A percentile compares a stretch with the other conserved stretches of the same genome.
phyloP scores from a whole-genome alignment of 2,888 invertebrate species.

The Xestia xanthographa region DNA sequence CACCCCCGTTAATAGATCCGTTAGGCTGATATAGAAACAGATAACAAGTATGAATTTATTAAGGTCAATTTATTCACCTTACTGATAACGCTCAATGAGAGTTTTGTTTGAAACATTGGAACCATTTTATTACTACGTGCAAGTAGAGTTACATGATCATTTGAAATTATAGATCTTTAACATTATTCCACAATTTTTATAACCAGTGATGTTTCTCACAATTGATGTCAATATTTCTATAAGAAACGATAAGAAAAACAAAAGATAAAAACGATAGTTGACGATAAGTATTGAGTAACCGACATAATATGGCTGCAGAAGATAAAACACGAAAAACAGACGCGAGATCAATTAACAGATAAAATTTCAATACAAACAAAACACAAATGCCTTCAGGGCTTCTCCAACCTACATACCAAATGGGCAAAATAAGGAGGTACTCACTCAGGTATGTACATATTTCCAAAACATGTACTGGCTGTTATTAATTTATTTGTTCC shows the following conservation, averaged over 20 bases:
- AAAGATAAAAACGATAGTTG: constrained; percentile 25
- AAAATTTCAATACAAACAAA: neutral
- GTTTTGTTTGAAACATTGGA: constrained; percentile 34
- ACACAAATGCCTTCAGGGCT: no score
- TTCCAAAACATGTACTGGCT: neutral
- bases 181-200: no score
- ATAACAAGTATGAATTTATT: constrained; percentile 45
- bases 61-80: constrained; percentile 48
- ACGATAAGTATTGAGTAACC: constrained; percentile 12
- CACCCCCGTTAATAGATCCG: constrained; percentile 30
- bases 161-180: neutral
- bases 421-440: neutral
- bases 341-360: constrained; percentile 5
- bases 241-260: constrained; percentile 20
- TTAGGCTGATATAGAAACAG: constrained; percentile 26
- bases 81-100: constrained; percentile 39
- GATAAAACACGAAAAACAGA: constrained; percentile 17
- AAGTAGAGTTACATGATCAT: neutral
- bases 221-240: constrained; percentile 7
- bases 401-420: no score
- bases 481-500: neutral
- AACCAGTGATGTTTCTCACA: neutral
- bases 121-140: neutral
- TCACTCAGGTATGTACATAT: no score
- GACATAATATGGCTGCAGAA: constrained; percentile 4